Percentiles rank a stretch among this genome's conserved stretches.
phyloP scores from a whole-genome alignment of 2,888 invertebrate genomes.

The Oscheius sp. region DNA sequence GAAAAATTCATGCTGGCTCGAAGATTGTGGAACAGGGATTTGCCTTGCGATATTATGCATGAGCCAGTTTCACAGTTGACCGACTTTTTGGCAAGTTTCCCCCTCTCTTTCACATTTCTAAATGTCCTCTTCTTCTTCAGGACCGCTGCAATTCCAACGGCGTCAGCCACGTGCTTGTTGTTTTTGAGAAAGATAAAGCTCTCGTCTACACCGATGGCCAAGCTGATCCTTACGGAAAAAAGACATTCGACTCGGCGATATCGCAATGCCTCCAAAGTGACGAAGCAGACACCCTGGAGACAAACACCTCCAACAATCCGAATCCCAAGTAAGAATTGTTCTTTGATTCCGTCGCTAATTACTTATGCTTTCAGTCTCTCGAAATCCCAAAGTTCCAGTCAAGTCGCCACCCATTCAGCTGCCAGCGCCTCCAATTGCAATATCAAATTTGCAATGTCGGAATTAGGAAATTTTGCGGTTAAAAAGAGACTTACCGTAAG shows the following conservation, averaged over 20 bases:
- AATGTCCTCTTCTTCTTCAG: not conserved
- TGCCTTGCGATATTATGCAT: conserved; percentile 40
- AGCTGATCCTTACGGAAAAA: not conserved
- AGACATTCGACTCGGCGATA: not conserved
- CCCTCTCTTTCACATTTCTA: not conserved
- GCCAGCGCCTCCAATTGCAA: conserved; percentile 28
- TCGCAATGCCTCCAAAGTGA: not conserved
- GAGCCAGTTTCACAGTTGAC: conserved; percentile 29
- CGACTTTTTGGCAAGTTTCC: conserved; percentile 33
- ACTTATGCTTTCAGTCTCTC: not conserved
- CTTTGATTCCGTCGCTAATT: no score
- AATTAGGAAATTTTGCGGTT: not conserved
- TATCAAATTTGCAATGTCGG: conserved; percentile 8
- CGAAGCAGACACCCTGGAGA: not conserved
- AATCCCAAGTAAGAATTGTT: not conserved
- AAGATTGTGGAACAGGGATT: conserved; percentile 23
- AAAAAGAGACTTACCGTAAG: conserved; percentile 16
- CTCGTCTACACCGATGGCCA: not conserved
- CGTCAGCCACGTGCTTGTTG: conserved; percentile 32
- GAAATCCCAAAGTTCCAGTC: no score
- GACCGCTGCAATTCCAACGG: conserved; percentile 7
- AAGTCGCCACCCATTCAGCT: no score
- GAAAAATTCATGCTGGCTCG: conserved; percentile 42
- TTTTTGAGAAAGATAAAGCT: conserved; percentile 21
- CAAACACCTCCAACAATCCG: not conserved